Evolutionary conservation across 2,113 vertebrate species (phyloP), one percentile per base, ranked within the genome.

Genomic region (Zonotrichia leucophrys): DNA sequence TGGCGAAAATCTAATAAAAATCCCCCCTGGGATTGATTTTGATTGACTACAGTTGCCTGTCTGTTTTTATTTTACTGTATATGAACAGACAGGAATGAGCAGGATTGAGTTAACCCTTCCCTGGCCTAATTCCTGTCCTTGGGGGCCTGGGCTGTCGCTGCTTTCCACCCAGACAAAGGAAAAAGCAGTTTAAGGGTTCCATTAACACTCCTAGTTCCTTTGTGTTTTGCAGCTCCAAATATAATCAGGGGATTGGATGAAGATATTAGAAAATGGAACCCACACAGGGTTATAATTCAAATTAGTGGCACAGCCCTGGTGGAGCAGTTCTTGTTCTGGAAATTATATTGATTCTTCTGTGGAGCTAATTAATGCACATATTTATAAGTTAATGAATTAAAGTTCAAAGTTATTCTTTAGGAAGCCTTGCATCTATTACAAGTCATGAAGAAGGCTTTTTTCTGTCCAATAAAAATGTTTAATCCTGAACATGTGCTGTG

Each of bases 21-120:
- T 74, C 18, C 44, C 90, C 64, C 76, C 76, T 70, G 92, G 85
- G 92, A 95, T 16, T 86, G 67, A 44, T 83, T 94, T 83, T 92
- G 90, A 96, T 94, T 96, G 95, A 95, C 94, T 94, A 9, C 56
- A 80, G 90, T 94, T 91, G 82, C 93, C 75, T 86, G 67, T 74
- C 85, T 89, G 84, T 30, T 95, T 94, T 90, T 95, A 66, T 95
- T 96, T 96, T 83, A 31, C 87, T 93, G 35, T 83, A 72, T 74
- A n/a, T 47, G 94, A 95, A 56, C 47, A 86, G 92, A 76, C 42
- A 20, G 39, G 79, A 83, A 63, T 47, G 75, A 90, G 33, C 72
- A 66, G 31, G 24, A 11, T 35, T 16, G 46, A 66, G 39, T 95
- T 96, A 97, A 96, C 93, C n/a, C 79, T 85, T 96, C 59, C 81